phyloP scores from a whole-genome alignment of 2,113 vertebrate species.

The Bos taurus region DNA sequence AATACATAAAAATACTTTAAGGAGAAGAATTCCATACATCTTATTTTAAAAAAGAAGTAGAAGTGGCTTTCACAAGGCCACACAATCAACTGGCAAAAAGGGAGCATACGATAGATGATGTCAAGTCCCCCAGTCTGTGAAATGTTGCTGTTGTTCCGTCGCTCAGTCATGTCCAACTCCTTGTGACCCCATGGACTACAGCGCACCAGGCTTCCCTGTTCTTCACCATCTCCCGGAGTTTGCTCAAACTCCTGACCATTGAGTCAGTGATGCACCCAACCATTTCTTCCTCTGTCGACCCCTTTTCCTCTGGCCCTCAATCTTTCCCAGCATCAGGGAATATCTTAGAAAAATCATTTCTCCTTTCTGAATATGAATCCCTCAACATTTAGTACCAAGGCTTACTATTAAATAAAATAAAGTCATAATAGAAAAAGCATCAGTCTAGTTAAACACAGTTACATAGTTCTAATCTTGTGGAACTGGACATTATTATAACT shows the following conservation, averaged over 20 bases:
- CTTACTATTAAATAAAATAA: not conserved
- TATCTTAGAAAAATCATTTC: not conserved
- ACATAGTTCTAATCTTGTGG: not conserved
- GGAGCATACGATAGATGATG: not conserved
- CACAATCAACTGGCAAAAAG: not conserved
- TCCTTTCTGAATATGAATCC: not conserved
- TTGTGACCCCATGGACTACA: not conserved
- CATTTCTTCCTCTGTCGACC: not conserved
- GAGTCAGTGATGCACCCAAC: not conserved
- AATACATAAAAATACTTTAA: not conserved
- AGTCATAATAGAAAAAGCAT: not conserved
- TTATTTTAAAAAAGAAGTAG: not conserved
- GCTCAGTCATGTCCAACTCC: not conserved
- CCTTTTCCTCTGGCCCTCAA: not conserved
- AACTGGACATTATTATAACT: not conserved
- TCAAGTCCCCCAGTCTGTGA: not conserved
- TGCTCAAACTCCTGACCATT: not conserved
- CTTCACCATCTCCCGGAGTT: not conserved
- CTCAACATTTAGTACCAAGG: not conserved
- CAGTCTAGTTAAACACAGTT: not conserved
- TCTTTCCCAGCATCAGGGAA: not conserved
- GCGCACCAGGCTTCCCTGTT: not conserved
- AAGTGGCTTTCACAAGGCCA: not conserved
- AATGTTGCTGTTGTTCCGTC: accelerated
- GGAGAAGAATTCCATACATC: not conserved